Evolutionary conservation across 2,888 invertebrate species (phyloP).

Genomic region (Leptinotarsa rubiginosa): DNA sequence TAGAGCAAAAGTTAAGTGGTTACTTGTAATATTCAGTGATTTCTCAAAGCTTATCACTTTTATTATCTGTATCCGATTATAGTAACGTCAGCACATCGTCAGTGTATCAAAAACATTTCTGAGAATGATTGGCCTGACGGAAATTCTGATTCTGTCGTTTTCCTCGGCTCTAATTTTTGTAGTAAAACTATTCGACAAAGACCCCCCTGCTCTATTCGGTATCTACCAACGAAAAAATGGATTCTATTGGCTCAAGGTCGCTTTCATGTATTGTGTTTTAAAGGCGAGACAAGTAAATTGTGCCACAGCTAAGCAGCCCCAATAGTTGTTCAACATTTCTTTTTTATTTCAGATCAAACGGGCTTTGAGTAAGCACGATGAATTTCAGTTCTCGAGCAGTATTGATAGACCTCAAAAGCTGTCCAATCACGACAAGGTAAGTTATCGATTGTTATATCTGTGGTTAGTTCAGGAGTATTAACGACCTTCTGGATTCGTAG

Average conservation of each 20-base stretch:
- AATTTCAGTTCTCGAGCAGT: constrained; percentile 45
- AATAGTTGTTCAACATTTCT: constrained; percentile 24
- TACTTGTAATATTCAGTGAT: not conserved
- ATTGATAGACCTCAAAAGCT: constrained; percentile 72
- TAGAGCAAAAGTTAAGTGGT: too few relatives aligned
- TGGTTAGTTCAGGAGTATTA: too few relatives aligned
- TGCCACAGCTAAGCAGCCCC: constrained; percentile 45
- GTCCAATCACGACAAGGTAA: constrained; percentile 68
- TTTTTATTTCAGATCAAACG: constrained; percentile 40
- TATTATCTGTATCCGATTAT: constrained; percentile 1
- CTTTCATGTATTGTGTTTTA: constrained; percentile 66
- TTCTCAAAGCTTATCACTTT: not conserved
- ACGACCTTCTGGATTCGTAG: too few relatives aligned
- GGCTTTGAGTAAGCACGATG: constrained; percentile 56
- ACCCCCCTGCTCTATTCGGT: constrained; percentile 60
- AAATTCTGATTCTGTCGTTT: constrained; percentile 30
- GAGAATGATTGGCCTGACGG: constrained; percentile 36
- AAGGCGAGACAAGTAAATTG: constrained; percentile 67
- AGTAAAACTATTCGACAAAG: constrained; percentile 42
- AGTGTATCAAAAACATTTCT: not conserved
- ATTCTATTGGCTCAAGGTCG: constrained; percentile 69
- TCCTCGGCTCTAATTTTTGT: constrained; percentile 34
- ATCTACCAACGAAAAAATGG: constrained; percentile 69
- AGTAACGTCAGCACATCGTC: not conserved
- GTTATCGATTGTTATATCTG: too few relatives aligned